Percentiles rank a stretch among this genome's conserved stretches.
Conservation (phyloP, 2,797 vertebrate genomes). For the Hemitrygon akajei region DNA sequence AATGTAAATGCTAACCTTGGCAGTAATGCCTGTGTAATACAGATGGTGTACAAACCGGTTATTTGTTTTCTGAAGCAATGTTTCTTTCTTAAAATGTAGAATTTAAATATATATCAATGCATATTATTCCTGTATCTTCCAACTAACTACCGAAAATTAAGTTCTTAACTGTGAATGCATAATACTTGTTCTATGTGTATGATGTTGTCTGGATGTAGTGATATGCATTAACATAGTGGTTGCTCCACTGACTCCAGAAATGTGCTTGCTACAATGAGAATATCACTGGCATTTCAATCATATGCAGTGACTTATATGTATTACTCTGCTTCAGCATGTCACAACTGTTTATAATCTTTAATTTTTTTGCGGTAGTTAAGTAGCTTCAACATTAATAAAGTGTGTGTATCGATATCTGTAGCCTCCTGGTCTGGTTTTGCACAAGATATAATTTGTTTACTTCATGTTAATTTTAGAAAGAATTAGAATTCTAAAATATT, state of each 20-base stretch:
- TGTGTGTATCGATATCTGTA: background rate
- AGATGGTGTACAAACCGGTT: no score
- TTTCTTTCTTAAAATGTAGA: background rate
- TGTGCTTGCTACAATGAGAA: background rate
- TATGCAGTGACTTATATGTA: background rate
- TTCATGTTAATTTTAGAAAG: background rate
- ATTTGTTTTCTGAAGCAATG: background rate
- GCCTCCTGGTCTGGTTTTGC: background rate
- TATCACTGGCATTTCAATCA: background rate
- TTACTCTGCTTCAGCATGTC: background rate
- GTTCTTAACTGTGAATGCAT: background rate
- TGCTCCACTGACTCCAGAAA: background rate
- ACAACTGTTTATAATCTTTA: background rate
- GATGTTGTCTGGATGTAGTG: background rate
- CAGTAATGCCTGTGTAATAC: no score
- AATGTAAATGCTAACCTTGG: no score
- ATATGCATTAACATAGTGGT: background rate
- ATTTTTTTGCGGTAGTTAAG: background rate
- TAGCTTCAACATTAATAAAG: background rate
- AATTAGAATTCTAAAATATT: background rate
- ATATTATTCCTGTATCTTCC: background rate
- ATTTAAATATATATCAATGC: background rate
- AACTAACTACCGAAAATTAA: background rate
- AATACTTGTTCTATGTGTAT: background rate
- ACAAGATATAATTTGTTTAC: background rate